Base-by-base conservation (phyloP, 2,888 invertebrate species). In the Pseudococcus jackbeardsleyi region DNA sequence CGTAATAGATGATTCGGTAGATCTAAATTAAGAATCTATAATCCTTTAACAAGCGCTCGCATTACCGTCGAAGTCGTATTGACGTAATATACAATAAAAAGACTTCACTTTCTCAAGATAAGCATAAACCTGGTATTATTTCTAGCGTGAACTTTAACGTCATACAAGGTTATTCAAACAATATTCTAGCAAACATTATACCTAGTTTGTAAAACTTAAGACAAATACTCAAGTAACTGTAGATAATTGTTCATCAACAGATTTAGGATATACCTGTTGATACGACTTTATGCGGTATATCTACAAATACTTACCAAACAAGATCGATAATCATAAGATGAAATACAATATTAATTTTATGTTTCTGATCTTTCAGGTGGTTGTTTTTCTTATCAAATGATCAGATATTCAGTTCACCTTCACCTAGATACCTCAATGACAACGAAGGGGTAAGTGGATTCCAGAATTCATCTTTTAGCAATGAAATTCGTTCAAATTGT, bases 11-110 rank as follows among this genome's bases (percentile, higher is more conserved):
- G 22, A 22, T 64, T 64, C n/a, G 59, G n/a, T 59, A n/a, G n/a
- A 59, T 59, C 64, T 64, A 64, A 64, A 64, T 64, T 64, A 6
- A 64, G 22, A 22, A 64, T 19, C n/a, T 59, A 50, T 54, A 64
- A 64, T 64, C 64, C 22, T 64, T 22, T 64, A 22, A 22, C 22
- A 64, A 64, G 11, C 64, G 19, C 3, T 64, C 12, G 22, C 9
- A 64, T 22, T n/a, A n/a, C 59, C 64, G 11, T 64, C 22, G 64
- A 64, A 64, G 22, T 64, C 64, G 17, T 59, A 59, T 22, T 22
- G 64, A 64, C 22, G 64, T 64, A 64, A 22, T 22, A 11, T 54
- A 15, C 11, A 64, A 64, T 64, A 64, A 64, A 64, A 64, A 22
- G 22, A 64, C n/a, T 64, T 64, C 22, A 22, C 22, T 19, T 64